Evolutionary conservation across 2,888 invertebrate species (phyloP), one percentile per base, ranked within the genome.

Genomic region (Boloria selene): DNA sequence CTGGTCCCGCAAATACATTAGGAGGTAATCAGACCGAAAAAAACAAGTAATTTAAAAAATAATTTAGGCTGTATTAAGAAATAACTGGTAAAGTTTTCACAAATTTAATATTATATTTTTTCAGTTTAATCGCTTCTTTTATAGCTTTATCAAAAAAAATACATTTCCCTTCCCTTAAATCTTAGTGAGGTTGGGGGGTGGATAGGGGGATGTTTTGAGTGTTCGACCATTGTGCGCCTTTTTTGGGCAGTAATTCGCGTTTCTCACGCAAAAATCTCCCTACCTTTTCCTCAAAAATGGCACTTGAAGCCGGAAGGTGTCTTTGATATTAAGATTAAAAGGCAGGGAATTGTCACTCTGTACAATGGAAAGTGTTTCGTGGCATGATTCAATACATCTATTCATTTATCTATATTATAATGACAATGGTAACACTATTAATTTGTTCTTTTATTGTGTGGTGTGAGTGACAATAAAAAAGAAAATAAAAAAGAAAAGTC

Each of bases 11-110:
- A 85, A 81, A 79, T 72, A 77, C 74, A 79, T 87, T 88, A 84
- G 86, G 85, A 87, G 88, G 87, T 88, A 88, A 87, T 87, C 85
- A 85, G 76, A 84, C 84, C 81, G 81, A 85, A 86, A 83, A 86
- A 87, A 87, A 87, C 45, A 56, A 56, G 22, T 16, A 45, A 56
- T 13, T n/a, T 13, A 13, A 6, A 45, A 18, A 45, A 56, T 45
- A 45, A 5, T 56, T 38, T 38, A 10, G 7, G 2, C 10, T 38
- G 2, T 10, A 38, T 38, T 38, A 38, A 38, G 31, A 38, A 38
- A 38, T 38, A 38, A 38, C 1, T 38, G 10, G 10, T 7, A 38
- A 38, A 38, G 59, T 17, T 26, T 18, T 42, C 38, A 17, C 49
- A 55, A 59, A 38, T 45, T 56, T 59, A 49, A 55, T 18, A 44